phyloP scores from a whole-genome alignment of 2,888 invertebrate species.

The Clanis bilineata region DNA sequence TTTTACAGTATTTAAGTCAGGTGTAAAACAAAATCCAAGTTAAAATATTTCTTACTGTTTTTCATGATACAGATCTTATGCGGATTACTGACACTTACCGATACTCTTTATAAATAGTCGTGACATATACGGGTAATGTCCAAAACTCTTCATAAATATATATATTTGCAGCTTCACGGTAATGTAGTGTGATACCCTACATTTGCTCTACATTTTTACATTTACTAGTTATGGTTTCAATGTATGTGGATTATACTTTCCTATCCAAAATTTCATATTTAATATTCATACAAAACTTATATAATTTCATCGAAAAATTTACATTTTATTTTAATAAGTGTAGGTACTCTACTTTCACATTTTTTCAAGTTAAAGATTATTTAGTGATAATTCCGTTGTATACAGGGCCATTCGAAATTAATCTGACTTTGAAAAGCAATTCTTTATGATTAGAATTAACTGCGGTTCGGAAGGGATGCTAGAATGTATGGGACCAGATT shows the following conservation, averaged over 20 bases:
- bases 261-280: too few relatives aligned
- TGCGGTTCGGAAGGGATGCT: background rate
- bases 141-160: slow-evolving; percentile 39
- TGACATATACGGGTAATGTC: slow-evolving; percentile 45
- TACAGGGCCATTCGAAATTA: slow-evolving; percentile 10
- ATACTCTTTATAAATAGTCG: slow-evolving; percentile 25
- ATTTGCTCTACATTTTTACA: too few relatives aligned
- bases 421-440: background rate
- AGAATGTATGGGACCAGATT: slow-evolving; percentile 13
- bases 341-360: too few relatives aligned
- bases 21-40: background rate
- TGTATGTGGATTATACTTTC: too few relatives aligned
- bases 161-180: background rate
- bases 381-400: slow-evolving; percentile 15
- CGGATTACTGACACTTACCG: slow-evolving; percentile 19
- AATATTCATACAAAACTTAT: too few relatives aligned
- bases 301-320: too few relatives aligned
- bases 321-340: too few relatives aligned
- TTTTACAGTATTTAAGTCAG: background rate
- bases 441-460: background rate
- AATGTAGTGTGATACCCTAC: too few relatives aligned
- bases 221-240: too few relatives aligned
- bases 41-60: background rate
- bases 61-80: background rate
- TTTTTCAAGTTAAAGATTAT: too few relatives aligned